Evolutionary conservation across 2,888 invertebrate species (phyloP).

Genomic region (Diaphora mendica): DNA sequence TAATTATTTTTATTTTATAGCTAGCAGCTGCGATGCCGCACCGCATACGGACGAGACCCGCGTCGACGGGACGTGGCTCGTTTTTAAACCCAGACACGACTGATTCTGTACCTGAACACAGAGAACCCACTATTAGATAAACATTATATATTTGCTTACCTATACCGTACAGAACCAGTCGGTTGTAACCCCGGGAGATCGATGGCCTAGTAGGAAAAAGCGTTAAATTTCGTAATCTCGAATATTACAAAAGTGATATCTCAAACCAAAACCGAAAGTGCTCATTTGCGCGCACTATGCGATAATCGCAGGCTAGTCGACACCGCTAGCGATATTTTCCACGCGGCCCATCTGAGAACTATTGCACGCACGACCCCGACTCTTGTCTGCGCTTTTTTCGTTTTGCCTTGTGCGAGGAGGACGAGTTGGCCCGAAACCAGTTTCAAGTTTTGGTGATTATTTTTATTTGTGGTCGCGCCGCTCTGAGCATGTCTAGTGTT

Average conservation of each 20-base stretch:
- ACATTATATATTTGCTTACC: slow-evolving; percentile 20
- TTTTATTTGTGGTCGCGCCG: slow-evolving; percentile 76
- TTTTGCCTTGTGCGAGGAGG: slow-evolving; percentile 78
- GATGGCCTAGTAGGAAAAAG: slow-evolving; percentile 54
- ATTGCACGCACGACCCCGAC: slow-evolving; percentile 56
- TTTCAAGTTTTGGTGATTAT: slow-evolving; percentile 80
- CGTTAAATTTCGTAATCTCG: slow-evolving; percentile 42
- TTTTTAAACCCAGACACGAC: slow-evolving; percentile 59
- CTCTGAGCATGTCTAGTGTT: slow-evolving; percentile 51
- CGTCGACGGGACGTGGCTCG: slow-evolving; percentile 81
- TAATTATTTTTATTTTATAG: slow-evolving; percentile 80
- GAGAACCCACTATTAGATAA: slow-evolving; percentile 35
- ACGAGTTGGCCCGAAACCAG: slow-evolving; percentile 76
- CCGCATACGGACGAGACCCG: slow-evolving; percentile 82
- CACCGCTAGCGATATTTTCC: slow-evolving; percentile 66
- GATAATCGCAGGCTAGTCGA: slow-evolving; percentile 54
- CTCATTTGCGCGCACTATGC: slow-evolving; percentile 54
- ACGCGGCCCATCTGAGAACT: slow-evolving; percentile 70
- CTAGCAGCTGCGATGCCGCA: slow-evolving; percentile 82
- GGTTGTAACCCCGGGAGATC: slow-evolving; percentile 67
- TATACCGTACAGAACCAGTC: slow-evolving; percentile 63
- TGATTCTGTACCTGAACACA: slow-evolving; percentile 60
- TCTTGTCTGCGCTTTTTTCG: slow-evolving; percentile 73
- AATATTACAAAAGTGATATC: slow-evolving; percentile 44
- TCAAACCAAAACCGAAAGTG: slow-evolving; percentile 50